Conservation (phyloP, 2,797 vertebrate genomes). For the Hippocampus kuda region DNA sequence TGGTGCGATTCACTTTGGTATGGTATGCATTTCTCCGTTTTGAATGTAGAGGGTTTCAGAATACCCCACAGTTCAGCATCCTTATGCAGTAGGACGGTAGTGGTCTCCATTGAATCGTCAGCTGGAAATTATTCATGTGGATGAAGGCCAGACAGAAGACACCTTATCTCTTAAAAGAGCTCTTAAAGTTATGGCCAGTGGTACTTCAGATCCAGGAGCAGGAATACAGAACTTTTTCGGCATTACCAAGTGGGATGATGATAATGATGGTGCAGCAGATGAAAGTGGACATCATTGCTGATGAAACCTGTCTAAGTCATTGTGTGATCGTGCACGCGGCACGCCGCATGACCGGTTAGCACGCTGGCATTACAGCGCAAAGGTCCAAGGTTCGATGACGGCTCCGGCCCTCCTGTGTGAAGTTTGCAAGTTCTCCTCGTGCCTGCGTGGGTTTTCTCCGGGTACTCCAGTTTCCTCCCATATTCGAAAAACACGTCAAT, state of each 20-base stretch:
- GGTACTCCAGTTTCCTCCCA: too few species aligned
- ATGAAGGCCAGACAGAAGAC: not conserved
- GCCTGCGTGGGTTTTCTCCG: too few species aligned
- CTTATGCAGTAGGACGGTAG: not conserved
- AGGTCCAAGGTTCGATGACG: too few species aligned
- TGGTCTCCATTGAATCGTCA: not conserved
- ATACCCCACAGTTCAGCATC: not conserved
- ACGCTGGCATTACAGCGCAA: too few species aligned
- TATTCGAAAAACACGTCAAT: too few species aligned
- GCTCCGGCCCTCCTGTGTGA: too few species aligned
- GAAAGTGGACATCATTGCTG: not conserved
- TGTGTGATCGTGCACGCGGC: too few species aligned
- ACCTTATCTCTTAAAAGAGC: not conserved
- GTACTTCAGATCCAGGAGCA: too few species aligned
- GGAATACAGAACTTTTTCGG: not conserved
- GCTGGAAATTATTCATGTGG: not conserved
- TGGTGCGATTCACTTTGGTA: not conserved
- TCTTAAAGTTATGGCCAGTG: too few species aligned
- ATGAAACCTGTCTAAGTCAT: not conserved
- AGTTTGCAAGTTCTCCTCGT: too few species aligned
- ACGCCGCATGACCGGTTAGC: too few species aligned
- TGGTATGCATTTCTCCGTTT: not conserved
- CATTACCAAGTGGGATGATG: not conserved
- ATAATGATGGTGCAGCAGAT: not conserved
- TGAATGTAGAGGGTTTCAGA: not conserved